Evolutionary conservation across 2,888 invertebrate species (phyloP), one percentile per base, ranked within the genome.

Genomic region (Mamestra brassicae): DNA sequence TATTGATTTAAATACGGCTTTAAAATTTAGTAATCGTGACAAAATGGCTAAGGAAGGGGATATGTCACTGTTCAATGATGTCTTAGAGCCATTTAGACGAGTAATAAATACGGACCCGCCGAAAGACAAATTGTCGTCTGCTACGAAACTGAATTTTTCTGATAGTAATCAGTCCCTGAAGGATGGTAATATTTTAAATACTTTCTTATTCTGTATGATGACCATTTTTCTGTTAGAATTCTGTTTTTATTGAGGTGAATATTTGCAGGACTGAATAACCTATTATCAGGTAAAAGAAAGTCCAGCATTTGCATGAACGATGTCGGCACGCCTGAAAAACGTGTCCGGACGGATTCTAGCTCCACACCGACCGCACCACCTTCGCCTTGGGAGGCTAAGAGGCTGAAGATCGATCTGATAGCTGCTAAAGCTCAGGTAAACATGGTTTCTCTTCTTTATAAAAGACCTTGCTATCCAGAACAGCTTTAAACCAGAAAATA

Each of bases 301-400:
- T 93, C 93, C 2, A 94, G 94, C 81, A 83, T 94, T 71, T 92
- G 91, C 50, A 77, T 85, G 62, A 80, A 85, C 15, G 94, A 93
- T 69, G 74, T 78, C 6, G 84, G 87, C 52, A 95, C 96, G 8
- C 95, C 96, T 4, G 94, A 92, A 38, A 97, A 97, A 85, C 92
- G 95, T 55, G 68, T 86, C n/a, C 92, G 96, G 26, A 91, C 90
- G 11, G 95, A 96, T 4, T 95, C 95, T 52, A 87, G 83, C 15
- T 90, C 91, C 0, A 93, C 89, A 71, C 84, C 90, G 6, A 83
- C 91, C 1, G 86, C 88, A 2, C 92, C 94, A 2, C 92, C 96
- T 2, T 97, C 97, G 1, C 98, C 98, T 0, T 97, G 98, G 97
- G 98, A 98, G 92, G 93, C 97, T 6, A 97, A 97, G 76, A 95